phyloP scores from a whole-genome alignment of 2,888 invertebrate genomes.

The Sipha maydis region DNA sequence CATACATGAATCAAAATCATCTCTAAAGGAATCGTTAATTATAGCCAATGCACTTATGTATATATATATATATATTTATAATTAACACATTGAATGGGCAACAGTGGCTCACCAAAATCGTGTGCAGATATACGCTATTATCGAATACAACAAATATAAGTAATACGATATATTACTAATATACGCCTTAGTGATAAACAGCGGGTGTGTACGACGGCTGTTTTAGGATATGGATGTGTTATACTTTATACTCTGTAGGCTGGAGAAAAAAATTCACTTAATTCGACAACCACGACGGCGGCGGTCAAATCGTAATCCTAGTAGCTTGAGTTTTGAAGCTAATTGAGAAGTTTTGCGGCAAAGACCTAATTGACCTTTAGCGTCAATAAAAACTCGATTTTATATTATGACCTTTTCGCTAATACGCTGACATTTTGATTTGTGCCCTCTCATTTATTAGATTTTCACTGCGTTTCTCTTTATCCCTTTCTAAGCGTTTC shows the following conservation, averaged over 20 bases:
- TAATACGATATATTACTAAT: no score
- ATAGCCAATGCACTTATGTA: background rate
- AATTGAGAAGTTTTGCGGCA: slow-evolving; percentile 8
- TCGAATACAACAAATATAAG: background rate
- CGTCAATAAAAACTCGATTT: slow-evolving; percentile 55
- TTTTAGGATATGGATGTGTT: background rate
- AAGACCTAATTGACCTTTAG: slow-evolving; percentile 47
- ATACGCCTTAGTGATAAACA: background rate
- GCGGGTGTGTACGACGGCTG: background rate
- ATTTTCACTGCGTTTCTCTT: slow-evolving; percentile 13
- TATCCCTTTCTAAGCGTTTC: background rate
- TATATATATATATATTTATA: no score
- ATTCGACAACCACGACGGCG: background rate
- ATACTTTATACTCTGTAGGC: background rate
- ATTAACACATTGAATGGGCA: no score
- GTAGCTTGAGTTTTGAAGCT: background rate
- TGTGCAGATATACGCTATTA: background rate
- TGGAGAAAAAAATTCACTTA: background rate
- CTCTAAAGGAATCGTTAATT: slow-evolving; percentile 44
- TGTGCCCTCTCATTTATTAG: slow-evolving; percentile 43
- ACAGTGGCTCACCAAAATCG: no score
- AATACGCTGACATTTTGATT: slow-evolving; percentile 56
- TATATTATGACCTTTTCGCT: slow-evolving; percentile 54
- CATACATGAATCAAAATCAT: background rate
- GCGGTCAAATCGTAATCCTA: slow-evolving; percentile 5